phyloP scores from a whole-genome alignment of 2,888 invertebrate genomes.

The Chloroclystis v-ata region DNA sequence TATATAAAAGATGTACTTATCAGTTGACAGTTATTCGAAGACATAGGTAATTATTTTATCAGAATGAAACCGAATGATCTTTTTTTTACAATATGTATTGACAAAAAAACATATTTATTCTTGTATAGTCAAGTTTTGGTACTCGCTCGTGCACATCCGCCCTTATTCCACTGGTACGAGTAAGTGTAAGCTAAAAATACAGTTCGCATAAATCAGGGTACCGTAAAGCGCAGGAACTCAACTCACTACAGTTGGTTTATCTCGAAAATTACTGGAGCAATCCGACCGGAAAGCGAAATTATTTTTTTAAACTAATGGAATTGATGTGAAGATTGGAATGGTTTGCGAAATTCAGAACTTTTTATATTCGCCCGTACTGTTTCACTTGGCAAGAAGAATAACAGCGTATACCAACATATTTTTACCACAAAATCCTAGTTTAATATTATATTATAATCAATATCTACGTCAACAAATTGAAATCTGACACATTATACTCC shows the following conservation, averaged over 20 bases:
- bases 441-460: no score
- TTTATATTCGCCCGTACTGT: neutral
- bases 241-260: constrained; percentile 7
- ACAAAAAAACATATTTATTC: no score
- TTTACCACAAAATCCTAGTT: no score
- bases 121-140: no score
- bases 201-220: constrained; percentile 16
- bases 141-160: constrained; percentile 5
- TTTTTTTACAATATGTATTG: no score
- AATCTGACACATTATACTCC: neutral
- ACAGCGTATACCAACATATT: no score
- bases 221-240: constrained; percentile 14
- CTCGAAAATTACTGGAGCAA: constrained; percentile 9
- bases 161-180: constrained; percentile 9
- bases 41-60: no score
- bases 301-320: neutral
- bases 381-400: neutral
- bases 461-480: no score
- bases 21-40: no score
- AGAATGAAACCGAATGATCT: no score
- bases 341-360: neutral
- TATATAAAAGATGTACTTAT: no score
- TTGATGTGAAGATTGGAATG: neutral
- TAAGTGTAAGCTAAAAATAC: constrained; percentile 17
- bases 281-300: neutral